Conservation (phyloP, 2,113 vertebrate species). For the Melanocharis versteri region DNA sequence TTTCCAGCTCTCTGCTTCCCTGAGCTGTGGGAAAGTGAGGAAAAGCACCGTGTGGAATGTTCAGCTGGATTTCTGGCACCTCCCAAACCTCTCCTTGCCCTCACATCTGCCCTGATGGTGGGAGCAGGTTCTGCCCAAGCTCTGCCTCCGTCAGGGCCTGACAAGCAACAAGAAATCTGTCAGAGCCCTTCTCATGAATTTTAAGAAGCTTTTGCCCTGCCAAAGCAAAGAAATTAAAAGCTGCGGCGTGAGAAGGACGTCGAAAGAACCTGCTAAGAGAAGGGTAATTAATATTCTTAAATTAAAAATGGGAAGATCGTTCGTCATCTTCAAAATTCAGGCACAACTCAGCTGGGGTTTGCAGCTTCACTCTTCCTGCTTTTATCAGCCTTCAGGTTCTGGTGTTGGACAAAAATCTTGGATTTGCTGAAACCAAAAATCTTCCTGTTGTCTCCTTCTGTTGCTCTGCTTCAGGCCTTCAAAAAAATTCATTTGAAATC, state of each 20-base stretch:
- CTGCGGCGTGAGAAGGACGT: not conserved
- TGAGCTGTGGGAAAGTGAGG: not conserved
- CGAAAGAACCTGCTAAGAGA: not conserved
- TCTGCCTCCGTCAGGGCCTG: not conserved
- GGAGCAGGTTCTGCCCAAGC: not conserved
- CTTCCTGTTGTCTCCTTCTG: not conserved
- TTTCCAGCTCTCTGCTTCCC: not conserved
- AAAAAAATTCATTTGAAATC: not conserved
- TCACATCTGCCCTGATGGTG: not conserved
- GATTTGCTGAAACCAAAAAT: not conserved
- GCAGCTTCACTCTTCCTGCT: not conserved
- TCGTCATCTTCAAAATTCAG: not conserved
- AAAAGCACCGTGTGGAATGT: not conserved
- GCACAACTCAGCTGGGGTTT: not conserved
- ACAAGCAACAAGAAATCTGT: not conserved
- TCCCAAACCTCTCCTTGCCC: not conserved
- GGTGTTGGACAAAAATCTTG: not conserved
- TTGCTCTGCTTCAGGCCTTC: not conserved
- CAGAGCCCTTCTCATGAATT: not conserved
- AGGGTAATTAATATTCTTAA: not conserved
- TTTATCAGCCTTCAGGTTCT: not conserved
- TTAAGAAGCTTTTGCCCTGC: not conserved
- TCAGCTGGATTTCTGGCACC: not conserved
- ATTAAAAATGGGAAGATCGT: not conserved
- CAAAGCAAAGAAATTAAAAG: not conserved